These are phyloP conservation scores for Agrotis exclamationis DNA, from an alignment of 2,888 invertebrate species.

Conservation along the genomic window DNA sequence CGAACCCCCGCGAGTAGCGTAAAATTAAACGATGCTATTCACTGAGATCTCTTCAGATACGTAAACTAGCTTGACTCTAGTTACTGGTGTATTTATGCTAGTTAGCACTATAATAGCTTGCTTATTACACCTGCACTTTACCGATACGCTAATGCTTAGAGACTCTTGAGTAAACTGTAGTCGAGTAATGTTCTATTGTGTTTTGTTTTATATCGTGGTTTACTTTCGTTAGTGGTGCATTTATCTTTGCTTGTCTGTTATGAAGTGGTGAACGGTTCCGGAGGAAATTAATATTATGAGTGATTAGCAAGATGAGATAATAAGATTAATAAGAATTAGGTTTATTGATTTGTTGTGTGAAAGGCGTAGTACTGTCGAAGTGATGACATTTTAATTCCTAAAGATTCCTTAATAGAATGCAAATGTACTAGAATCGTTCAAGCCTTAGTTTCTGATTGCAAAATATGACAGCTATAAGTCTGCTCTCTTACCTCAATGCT, in stretches of 20 bases:
- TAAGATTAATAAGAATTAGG: not conserved
- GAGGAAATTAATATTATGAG: no score
- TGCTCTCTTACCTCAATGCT: not conserved
- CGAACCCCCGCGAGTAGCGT: conserved; percentile 73
- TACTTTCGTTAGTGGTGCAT: conserved; percentile 4
- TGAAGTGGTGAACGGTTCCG: not conserved
- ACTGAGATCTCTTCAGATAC: conserved; percentile 76
- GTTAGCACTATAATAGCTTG: conserved; percentile 71
- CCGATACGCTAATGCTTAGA: conserved; percentile 36
- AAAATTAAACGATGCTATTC: conserved; percentile 85
- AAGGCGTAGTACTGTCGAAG: no score
- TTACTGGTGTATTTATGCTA: conserved; percentile 70
- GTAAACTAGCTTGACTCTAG: conserved; percentile 74
- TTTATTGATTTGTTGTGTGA: not conserved
- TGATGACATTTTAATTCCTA: no score
- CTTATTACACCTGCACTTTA: conserved; percentile 52
- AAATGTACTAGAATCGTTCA: no score
- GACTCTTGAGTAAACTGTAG: conserved; percentile 40
- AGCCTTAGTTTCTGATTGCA: no score
- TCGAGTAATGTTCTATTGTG: conserved; percentile 36
- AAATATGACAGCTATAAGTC: not conserved
- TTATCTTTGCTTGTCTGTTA: conserved; percentile 6
- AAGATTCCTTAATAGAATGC: no score
- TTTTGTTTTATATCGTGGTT: conserved; percentile 12
- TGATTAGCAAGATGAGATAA: no score